Conservation (phyloP, 2,888 invertebrate species). For the Schizaphis graminum region DNA sequence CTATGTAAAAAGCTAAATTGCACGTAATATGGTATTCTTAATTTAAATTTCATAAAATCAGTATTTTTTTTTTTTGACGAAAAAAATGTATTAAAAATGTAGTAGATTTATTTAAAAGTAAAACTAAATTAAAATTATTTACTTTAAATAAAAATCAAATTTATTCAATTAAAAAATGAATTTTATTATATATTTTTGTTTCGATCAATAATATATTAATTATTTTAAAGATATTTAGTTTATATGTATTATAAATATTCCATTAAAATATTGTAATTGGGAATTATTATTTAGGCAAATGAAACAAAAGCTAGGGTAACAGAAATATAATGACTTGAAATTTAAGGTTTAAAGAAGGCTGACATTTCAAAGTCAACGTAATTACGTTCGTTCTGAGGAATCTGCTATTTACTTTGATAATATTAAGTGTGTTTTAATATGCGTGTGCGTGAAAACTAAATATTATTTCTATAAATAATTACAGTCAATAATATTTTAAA, state of each 20-base stretch:
- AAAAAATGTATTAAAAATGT: neutral
- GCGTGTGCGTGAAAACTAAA: too few species aligned
- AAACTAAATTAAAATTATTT: neutral
- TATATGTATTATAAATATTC: neutral
- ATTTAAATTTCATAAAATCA: neutral
- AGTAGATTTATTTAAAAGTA: neutral
- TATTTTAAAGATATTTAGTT: neutral
- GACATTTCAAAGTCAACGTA: neutral
- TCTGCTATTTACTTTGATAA: neutral
- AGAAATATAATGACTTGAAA: neutral
- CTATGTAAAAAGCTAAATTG: neutral
- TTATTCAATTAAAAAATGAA: neutral
- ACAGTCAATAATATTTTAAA: neutral
- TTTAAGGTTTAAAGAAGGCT: neutral
- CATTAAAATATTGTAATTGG: neutral
- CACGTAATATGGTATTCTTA: neutral
- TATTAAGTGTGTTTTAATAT: neutral
- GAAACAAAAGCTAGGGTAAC: neutral
- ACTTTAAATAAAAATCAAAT: neutral
- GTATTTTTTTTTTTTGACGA: neutral
- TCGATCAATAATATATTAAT: neutral
- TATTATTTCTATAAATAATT: neutral
- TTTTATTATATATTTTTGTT: neutral
- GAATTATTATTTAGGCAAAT: neutral
- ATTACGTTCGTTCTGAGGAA: neutral